Conservation (phyloP, 2,113 vertebrate species). For the Australoheros scitulus region DNA sequence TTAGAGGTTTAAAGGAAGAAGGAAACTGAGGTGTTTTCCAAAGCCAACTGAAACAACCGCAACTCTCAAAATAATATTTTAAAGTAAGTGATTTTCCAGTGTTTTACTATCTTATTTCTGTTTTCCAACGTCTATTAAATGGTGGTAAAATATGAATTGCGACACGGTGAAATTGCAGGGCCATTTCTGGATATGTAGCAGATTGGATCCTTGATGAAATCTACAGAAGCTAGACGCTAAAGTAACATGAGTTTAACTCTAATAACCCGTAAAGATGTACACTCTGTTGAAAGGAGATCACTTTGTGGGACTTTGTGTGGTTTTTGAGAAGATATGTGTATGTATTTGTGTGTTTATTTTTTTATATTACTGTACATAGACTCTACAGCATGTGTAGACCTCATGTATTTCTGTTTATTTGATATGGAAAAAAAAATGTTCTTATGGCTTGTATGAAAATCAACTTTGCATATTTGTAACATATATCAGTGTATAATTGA, state of each 20-base stretch:
- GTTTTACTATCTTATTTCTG: constrained; percentile 21
- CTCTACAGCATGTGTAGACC: constrained; percentile 73
- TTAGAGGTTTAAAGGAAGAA: neutral
- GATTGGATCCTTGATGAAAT: constrained; percentile 10
- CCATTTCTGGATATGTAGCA: constrained; percentile 29
- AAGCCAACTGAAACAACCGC: neutral
- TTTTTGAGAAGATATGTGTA: constrained; percentile 46
- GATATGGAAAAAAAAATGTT: constrained; percentile 58
- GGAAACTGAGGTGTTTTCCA: neutral
- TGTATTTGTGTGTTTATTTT: constrained; percentile 59
- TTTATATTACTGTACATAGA: constrained; percentile 69
- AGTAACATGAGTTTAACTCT: constrained; percentile 1
- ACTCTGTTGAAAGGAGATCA: constrained; percentile 22
- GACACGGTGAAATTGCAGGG: neutral
- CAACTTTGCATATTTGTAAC: constrained; percentile 73
- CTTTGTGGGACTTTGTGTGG: constrained; percentile 27
- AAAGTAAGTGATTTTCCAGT: neutral
- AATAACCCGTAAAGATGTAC: constrained; percentile 7
- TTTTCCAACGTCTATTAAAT: neutral
- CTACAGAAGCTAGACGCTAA: neutral
- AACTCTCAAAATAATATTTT: neutral
- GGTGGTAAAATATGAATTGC: neutral
- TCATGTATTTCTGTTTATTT: constrained; percentile 69
- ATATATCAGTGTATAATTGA: constrained; percentile 62
- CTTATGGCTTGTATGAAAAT: constrained; percentile 58